A percentile compares a stretch with the other conserved stretches of the same genome.
phyloP scores from a whole-genome alignment of 1,140 invertebrate species.

The Pectinophora gossypiella region DNA sequence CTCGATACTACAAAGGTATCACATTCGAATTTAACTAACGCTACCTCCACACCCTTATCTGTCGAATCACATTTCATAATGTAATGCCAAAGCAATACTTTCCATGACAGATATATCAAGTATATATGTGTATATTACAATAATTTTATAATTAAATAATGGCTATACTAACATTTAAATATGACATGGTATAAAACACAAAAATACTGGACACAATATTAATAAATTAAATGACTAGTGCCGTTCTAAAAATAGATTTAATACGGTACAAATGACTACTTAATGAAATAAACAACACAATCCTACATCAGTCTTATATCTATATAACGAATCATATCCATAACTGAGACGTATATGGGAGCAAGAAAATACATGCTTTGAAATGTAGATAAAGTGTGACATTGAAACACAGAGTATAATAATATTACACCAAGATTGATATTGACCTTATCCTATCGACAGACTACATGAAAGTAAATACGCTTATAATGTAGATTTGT shows the following conservation, averaged over 20 bases:
- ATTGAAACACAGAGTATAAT: slow-evolving; percentile 27
- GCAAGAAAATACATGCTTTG: neutral
- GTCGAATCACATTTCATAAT: too few relatives aligned
- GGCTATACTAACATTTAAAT: slow-evolving; percentile 35
- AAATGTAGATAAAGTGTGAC: slow-evolving; percentile 24
- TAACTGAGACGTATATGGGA: neutral
- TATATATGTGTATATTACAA: neutral
- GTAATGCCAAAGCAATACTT: neutral
- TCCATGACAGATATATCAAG: neutral
- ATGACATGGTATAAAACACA: slow-evolving; percentile 21
- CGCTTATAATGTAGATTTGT: slow-evolving; percentile 35
- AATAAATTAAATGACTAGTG: slow-evolving; percentile 36
- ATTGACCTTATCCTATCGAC: slow-evolving; percentile 41
- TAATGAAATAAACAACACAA: slow-evolving; percentile 17
- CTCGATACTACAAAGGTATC: slow-evolving; percentile 31
- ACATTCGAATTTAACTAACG: slow-evolving; percentile 41
- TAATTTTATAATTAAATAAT: slow-evolving; percentile 10
- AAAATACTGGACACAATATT: slow-evolving; percentile 8
- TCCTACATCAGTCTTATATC: slow-evolving; percentile 66
- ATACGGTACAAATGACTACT: neutral
- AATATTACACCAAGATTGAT: slow-evolving; percentile 44
- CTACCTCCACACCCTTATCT: too few relatives aligned
- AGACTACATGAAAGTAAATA: slow-evolving; percentile 44
- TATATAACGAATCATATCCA: slow-evolving; percentile 34
- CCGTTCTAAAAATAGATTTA: slow-evolving; percentile 38